Evolutionary conservation across 2,113 vertebrate species (phyloP).

Genomic region (Fregata magnificens): DNA sequence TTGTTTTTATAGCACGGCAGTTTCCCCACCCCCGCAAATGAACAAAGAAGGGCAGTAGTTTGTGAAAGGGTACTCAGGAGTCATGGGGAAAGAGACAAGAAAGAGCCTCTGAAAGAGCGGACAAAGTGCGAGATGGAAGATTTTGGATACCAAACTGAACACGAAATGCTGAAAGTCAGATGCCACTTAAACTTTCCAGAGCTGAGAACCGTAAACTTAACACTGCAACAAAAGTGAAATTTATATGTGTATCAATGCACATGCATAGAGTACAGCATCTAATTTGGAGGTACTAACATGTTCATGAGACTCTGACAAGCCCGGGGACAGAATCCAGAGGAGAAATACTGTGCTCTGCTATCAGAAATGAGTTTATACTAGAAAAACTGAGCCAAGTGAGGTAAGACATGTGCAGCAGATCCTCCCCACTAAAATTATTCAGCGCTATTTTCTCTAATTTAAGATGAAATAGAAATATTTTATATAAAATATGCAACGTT

Average conservation of each 20-base stretch:
- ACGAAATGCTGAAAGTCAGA: background rate
- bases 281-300: background rate
- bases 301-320: background rate
- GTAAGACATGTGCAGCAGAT: background rate
- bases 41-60: background rate
- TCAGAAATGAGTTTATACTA: rapidly evolving
- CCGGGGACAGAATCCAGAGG: background rate
- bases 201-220: background rate
- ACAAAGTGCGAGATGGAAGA: rapidly evolving
- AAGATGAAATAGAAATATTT: background rate
- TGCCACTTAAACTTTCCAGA: background rate
- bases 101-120: background rate
- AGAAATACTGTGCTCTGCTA: background rate
- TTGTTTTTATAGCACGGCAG: background rate
- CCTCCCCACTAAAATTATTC: background rate
- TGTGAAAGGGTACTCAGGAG: background rate
- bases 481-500: background rate
- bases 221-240: background rate
- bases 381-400: background rate
- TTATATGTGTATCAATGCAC: background rate
- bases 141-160: background rate
- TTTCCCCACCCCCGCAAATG: background rate
- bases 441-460: background rate
- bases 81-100: background rate
- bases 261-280: background rate